Evolutionary conservation across 2,113 vertebrate species (phyloP).

Genomic region (Hippocampus barbouri): DNA sequence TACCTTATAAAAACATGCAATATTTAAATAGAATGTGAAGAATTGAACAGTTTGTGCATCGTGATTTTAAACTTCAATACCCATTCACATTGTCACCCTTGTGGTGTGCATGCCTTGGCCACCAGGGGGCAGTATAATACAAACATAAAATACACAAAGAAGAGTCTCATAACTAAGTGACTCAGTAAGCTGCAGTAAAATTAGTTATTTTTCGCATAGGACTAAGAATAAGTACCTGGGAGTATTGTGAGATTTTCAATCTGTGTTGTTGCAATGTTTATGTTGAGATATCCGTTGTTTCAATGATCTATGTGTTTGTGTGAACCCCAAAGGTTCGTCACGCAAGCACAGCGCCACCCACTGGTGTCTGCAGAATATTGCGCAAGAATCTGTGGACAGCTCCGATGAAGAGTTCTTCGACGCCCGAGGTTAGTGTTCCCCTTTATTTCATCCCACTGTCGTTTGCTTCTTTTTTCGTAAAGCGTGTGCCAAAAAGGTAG

Average conservation of each 20-base stretch:
- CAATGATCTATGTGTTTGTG: not conserved
- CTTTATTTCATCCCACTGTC: too few relatives aligned
- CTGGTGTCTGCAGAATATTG: constrained; percentile 85
- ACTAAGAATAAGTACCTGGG: too few relatives aligned
- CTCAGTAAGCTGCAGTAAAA: too few relatives aligned
- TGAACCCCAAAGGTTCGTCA: constrained; percentile 68
- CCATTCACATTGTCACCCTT: not conserved
- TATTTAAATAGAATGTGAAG: too few relatives aligned
- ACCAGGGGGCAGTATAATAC: not conserved
- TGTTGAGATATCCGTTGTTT: not conserved
- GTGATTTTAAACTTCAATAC: not conserved
- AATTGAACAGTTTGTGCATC: too few relatives aligned
- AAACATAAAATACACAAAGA: not conserved
- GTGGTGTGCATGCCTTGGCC: not conserved
- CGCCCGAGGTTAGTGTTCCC: constrained; percentile 83
- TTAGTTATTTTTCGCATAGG: too few relatives aligned
- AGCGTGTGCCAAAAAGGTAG: too few relatives aligned
- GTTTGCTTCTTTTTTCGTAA: too few relatives aligned
- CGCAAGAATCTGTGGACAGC: constrained; percentile 89
- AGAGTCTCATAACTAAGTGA: not conserved
- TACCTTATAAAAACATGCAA: too few relatives aligned
- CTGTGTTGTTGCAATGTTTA: not conserved
- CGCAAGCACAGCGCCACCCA: constrained; percentile 75
- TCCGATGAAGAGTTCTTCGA: constrained; percentile 98
- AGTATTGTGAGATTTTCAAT: too few relatives aligned